Evolutionary conservation across 1,140 invertebrate species (phyloP).

Genomic region (Drosophila jambulina): DNA sequence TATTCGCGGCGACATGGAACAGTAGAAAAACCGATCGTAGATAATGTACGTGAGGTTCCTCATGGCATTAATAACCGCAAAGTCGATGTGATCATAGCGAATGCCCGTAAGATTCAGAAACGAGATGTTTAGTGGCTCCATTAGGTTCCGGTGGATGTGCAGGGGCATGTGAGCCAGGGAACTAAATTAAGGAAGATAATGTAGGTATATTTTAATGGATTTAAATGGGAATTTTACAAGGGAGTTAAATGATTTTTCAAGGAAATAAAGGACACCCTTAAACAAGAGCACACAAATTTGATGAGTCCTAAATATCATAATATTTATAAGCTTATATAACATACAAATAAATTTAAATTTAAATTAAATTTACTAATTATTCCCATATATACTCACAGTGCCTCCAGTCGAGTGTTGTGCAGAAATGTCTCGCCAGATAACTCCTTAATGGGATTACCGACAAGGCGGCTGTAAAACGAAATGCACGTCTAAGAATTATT

Average conservation of each 20-base stretch:
- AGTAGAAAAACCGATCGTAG: constrained; percentile 91
- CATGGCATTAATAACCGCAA: constrained; percentile 86
- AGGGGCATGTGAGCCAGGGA: constrained; percentile 70
- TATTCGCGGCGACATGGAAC: constrained; percentile 88
- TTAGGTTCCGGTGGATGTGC: constrained; percentile 54
- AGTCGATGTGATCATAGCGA: constrained; percentile 86
- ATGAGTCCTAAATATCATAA: no score
- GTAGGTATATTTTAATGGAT: no score
- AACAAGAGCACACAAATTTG: background rate
- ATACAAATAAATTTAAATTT: no score
- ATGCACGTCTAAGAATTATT: constrained; percentile 47
- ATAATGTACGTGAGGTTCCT: constrained; percentile 87
- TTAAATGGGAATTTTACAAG: background rate
- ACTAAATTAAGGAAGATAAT: constrained; percentile 27
- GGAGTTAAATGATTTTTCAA: background rate
- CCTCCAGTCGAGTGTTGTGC: constrained; percentile 85
- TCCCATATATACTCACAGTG: constrained; percentile 86
- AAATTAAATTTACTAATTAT: background rate
- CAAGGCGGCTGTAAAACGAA: constrained; percentile 85
- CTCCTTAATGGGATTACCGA: constrained; percentile 85
- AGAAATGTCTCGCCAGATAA: constrained; percentile 85
- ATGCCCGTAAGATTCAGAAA: constrained; percentile 87
- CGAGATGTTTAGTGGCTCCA: constrained; percentile 69
- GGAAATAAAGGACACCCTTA: background rate
- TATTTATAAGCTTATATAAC: no score